A percentile compares a stretch with the other conserved stretches of the same genome.
phyloP scores from a whole-genome alignment of 2,113 vertebrate genomes.

The Agapornis roseicollis region DNA sequence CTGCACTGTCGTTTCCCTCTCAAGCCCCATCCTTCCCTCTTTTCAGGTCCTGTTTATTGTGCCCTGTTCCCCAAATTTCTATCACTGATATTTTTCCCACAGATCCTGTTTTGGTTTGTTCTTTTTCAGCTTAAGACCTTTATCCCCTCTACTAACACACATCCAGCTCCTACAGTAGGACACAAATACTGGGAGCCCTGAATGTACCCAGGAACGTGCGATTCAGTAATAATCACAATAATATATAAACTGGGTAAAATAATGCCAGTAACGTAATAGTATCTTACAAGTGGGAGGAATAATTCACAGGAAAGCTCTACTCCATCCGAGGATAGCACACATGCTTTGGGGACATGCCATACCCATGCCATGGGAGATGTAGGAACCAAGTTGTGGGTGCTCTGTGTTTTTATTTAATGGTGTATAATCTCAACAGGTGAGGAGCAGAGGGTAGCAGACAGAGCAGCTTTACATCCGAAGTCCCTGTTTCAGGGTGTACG shows the following conservation, averaged over 20 bases:
- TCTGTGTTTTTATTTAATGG: neutral
- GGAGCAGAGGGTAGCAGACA: neutral
- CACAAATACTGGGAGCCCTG: neutral
- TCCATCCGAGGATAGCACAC: neutral
- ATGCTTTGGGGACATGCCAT: neutral
- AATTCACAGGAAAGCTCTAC: neutral
- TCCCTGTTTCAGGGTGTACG: neutral
- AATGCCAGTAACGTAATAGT: neutral
- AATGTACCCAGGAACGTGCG: neutral
- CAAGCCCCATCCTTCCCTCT: neutral
- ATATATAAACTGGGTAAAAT: neutral
- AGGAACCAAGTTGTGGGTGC: rapidly evolving
- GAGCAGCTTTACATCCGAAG: neutral
- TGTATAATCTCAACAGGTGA: neutral
- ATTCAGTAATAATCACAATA: neutral
- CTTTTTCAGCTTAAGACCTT: neutral
- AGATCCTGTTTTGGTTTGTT: too few species aligned
- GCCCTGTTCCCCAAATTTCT: neutral
- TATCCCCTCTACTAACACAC: neutral
- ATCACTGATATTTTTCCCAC: neutral
- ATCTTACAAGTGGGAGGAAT: neutral
- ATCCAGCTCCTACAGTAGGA: neutral
- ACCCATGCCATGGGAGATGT: rapidly evolving
- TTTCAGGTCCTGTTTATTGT: neutral
- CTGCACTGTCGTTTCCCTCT: neutral